Percentiles rank a stretch among this genome's conserved stretches.
Conservation (phyloP, 1,140 invertebrate species). For the Lysiphlebus fabarum region DNA sequence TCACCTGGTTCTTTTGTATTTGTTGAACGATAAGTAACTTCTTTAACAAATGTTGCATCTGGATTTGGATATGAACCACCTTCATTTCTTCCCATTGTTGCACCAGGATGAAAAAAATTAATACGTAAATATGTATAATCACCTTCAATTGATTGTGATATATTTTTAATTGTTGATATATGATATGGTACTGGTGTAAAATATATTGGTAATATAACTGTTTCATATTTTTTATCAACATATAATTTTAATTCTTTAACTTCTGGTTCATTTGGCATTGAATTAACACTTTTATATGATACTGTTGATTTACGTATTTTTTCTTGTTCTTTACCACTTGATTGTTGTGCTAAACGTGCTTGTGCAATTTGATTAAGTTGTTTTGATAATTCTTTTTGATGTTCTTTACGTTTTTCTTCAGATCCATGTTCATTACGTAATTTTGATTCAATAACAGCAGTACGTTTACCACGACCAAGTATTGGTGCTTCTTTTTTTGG, state of each 20-base stretch:
- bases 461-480: constrained; percentile 79
- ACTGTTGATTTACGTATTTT: constrained; percentile 91
- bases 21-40: constrained; percentile 98
- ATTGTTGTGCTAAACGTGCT: constrained; percentile 84
- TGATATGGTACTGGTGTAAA: constrained; percentile 96
- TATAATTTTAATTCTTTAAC: constrained; percentile 86
- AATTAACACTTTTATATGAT: constrained; percentile 89
- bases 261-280: constrained; percentile 92
- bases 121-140: constrained; percentile 98
- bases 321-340: constrained; percentile 80
- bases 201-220: constrained; percentile 94
- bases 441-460: constrained; percentile 92
- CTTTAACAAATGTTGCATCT: constrained; percentile 96
- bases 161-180: constrained; percentile 98
- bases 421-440: constrained; percentile 92
- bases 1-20: constrained; percentile 98
- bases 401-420: constrained; percentile 94
- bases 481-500: constrained; percentile 58
- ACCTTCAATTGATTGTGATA: constrained; percentile 96
- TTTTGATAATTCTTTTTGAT: constrained; percentile 92
- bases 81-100: constrained; percentile 89
- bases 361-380: constrained; percentile 90
- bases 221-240: constrained; percentile 97
- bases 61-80: constrained; percentile 86
- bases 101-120: constrained; percentile 98